Evolutionary conservation across 2,797 vertebrate genomes (phyloP), one percentile per base, ranked within the genome.

Genomic region (Protonibea diacanthus): DNA sequence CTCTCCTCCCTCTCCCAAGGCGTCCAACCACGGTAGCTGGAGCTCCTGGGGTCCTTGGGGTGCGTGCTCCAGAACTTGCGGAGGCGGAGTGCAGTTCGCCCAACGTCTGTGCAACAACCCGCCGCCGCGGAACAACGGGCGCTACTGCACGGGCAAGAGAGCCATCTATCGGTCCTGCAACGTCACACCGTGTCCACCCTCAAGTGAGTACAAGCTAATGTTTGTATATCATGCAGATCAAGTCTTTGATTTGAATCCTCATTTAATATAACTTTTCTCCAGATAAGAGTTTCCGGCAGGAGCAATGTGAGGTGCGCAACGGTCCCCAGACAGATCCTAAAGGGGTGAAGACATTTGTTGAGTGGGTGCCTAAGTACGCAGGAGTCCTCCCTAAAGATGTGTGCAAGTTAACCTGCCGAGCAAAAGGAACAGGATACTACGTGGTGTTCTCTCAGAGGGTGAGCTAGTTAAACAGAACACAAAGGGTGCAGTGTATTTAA

Each of bases 391-490:
- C 97, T 0, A 97, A 95, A 82, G 98, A 99, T 0, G 95, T 98
- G 74, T 99, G 98, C 94, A 99, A 99, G 88, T 92, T 99, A 53
- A 99, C 97, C 76, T 99, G 98, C 91, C 91, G 98, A 87, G 98
- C 98, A 20, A 99, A 98, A 90, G 98, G 97, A 82, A 99, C 98
- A 0, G 98, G 98, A 25, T 99, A 99, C 92, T 99, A 99, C 0
- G 97, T 99, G 33, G 98, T 99, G 4, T 99, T 99, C 90, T 97
- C 98, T 40, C 98, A 97, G 84, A 97, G 98, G 97, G 98, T 99
- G 95, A 95, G 94, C 84, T 27, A 2, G 10, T 4, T 7, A 18
- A 1, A 6, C 15, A 8, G 7, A 14, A 44, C 33, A 38, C 9
- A 27, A 52, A 3, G 6, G 0, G 7, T 20, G 52, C n/a, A 4